Evolutionary conservation across 2,888 invertebrate species (phyloP).

Genomic region (Cecidostiba fungosa): DNA sequence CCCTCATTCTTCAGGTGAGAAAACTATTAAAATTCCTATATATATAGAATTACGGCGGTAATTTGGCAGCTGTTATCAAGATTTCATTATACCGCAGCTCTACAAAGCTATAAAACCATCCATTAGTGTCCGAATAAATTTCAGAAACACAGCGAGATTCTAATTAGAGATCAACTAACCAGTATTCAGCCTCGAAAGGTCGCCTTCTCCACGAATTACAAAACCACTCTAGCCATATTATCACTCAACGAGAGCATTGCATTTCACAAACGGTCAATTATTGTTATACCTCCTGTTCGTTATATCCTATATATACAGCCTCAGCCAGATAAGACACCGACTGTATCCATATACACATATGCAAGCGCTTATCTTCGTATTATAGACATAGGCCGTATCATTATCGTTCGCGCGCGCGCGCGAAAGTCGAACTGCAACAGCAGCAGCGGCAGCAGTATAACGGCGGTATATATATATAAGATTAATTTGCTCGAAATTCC

Average conservation of each 20-base stretch:
- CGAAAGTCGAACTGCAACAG: conserved; percentile 24
- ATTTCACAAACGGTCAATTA: conserved; percentile 4
- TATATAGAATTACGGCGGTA: too few relatives aligned
- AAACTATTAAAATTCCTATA: too few relatives aligned
- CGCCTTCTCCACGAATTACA: not conserved
- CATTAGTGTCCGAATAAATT: not conserved
- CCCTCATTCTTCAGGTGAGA: conserved; percentile 88
- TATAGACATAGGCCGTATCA: conserved; percentile 24
- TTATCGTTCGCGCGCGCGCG: conserved; percentile 49
- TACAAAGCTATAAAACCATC: not conserved
- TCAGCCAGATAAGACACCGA: not conserved
- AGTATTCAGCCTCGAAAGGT: conserved; percentile 2
- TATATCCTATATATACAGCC: not conserved
- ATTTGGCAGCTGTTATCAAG: too few relatives aligned
- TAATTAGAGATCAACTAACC: not conserved
- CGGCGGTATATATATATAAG: conserved; percentile 19
- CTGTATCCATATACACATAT: not conserved
- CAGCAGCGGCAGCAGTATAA: not conserved
- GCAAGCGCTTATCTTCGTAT: not conserved
- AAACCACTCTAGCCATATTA: not conserved
- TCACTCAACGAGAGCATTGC: not conserved
- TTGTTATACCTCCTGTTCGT: not conserved
- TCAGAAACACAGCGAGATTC: not conserved
- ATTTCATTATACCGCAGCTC: too few relatives aligned
- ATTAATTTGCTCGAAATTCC: conserved; percentile 58